Percentiles rank a stretch among this genome's conserved stretches.
Conservation (phyloP, 2,888 invertebrate species). For the Halictus quadricinctus region DNA sequence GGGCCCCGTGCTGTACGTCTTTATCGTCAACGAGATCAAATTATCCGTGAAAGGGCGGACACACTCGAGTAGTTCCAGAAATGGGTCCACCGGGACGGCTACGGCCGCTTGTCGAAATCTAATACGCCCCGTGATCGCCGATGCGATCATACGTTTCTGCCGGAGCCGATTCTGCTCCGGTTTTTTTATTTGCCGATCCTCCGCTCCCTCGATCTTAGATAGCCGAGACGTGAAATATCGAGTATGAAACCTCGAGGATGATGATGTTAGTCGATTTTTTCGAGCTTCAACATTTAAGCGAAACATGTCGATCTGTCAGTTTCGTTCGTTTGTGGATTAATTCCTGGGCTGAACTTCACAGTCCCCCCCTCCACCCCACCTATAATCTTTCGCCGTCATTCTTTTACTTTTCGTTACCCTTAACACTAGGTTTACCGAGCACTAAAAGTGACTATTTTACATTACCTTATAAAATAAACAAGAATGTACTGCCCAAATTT, state of each 20-base stretch:
- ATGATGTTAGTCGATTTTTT: neutral
- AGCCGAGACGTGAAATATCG: neutral
- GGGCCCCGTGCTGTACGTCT: slow-evolving; percentile 66
- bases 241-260: neutral
- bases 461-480: no score
- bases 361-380: no score
- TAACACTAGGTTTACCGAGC: no score
- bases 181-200: neutral
- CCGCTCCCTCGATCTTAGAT: neutral
- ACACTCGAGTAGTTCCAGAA: slow-evolving; percentile 69
- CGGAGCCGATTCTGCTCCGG: neutral
- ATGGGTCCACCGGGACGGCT: slow-evolving; percentile 56
- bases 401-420: no score
- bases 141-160: slow-evolving; percentile 29
- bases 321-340: no score
- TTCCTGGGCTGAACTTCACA: no score
- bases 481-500: no score
- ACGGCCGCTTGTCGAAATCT: slow-evolving; percentile 61
- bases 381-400: no score
- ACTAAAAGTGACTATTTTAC: no score
- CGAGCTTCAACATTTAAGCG: neutral
- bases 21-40: slow-evolving; percentile 78
- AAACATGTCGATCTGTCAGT: no score
- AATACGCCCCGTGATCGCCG: slow-evolving; percentile 56
- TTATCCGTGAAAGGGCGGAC: slow-evolving; percentile 75